Base-by-base conservation (phyloP, 2,113 vertebrate species). In the Neopipo cinnamomea region DNA sequence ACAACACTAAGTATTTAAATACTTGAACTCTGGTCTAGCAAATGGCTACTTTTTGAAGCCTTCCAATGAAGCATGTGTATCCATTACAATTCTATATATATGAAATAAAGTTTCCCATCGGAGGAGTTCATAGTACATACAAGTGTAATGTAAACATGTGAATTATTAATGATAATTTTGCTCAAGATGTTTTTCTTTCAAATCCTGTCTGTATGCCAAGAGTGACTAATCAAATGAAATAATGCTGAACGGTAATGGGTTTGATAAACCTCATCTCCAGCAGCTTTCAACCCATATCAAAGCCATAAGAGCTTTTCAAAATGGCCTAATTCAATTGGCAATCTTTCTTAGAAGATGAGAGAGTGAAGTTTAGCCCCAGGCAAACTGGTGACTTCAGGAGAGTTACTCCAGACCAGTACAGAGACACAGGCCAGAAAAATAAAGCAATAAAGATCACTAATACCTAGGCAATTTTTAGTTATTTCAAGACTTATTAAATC, bases 241-340 rank as follows among this genome's bases (percentile, higher is more conserved):
- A 95, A 94, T 56, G 89, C 77, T 83, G 91, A 92, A 94, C 62
- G 70, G 37, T 91, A 96, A 96, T 81, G 78, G 83, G 77, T 94
- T 96, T 97, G 95, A 96, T 94, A 88, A 91, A 88, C 79, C 62
- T 95, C 85, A 89, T 94, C 63, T 93, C 71, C 72, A 94, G 95
- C 31, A 95, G 93, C 88, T 98, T 97, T 97, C 92, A 97, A 96
- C 55, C 59, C 73, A 91, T 91, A 96, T 97, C 95, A 95, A 97
- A 97, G 94, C 92, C 89, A 94, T 95, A 95, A 98, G 97, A 98
- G 91, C 97, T 97, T 95, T 97, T 97, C 88, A 97, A 97, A 98
- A 94, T 86, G 44, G 67, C 88, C 87, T 96, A 97, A 98, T 95
- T 96, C 74, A 96, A 95, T 95, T 93, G 82, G 63, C 71, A 95